Evolutionary conservation across 2,797 vertebrate species (phyloP).

Genomic region (Crypturellus tataupa): DNA sequence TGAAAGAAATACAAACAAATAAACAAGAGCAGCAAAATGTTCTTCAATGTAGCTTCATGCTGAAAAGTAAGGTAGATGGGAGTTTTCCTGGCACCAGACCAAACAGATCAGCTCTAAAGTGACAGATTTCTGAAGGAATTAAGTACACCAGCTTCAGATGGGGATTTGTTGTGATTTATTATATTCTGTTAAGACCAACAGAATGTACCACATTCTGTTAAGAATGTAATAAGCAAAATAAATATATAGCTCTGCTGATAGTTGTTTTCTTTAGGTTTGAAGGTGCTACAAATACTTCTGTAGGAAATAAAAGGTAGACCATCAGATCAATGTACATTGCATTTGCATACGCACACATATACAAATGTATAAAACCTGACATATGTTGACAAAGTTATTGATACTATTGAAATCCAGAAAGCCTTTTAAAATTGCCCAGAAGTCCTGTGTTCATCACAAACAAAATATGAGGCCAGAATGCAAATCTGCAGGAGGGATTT

Average conservation of each 20-base stretch:
- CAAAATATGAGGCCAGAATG: background rate
- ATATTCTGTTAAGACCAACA: background rate
- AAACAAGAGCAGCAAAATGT: background rate
- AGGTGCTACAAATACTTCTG: background rate
- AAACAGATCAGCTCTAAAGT: background rate
- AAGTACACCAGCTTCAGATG: background rate
- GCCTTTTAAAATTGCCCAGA: background rate
- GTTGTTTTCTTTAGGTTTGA: background rate
- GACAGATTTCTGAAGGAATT: background rate
- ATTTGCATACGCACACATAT: background rate
- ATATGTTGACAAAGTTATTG: background rate
- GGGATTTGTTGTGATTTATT: background rate
- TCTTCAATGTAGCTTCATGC: background rate
- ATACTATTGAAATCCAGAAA: background rate
- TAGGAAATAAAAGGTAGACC: background rate
- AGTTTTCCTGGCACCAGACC: background rate
- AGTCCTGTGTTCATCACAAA: background rate
- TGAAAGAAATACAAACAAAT: constrained; percentile 17
- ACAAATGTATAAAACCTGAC: background rate
- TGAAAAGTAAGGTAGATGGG: background rate
- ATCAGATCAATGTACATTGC: background rate
- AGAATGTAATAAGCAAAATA: background rate
- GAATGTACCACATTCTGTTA: background rate
- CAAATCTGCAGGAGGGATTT: background rate
- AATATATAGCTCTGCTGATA: background rate